These are phyloP conservation scores for Diploptera punctata DNA, from an alignment of 2,888 invertebrate species.

Conservation along the genomic window DNA sequence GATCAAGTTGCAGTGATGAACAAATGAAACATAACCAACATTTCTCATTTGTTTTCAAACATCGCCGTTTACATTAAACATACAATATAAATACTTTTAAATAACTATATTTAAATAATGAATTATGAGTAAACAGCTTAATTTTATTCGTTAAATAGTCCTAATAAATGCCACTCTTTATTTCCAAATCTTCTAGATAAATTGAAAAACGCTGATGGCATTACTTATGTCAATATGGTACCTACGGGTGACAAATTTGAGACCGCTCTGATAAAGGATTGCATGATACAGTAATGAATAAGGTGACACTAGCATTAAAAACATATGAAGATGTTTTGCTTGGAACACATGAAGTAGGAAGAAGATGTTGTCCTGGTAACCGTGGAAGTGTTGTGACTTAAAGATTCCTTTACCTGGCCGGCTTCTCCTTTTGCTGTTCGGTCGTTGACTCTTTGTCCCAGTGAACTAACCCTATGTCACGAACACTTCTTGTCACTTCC, in stretches of 20 bases:
- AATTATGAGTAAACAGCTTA: no score
- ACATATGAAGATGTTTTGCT: not conserved
- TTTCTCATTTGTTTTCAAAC: not conserved
- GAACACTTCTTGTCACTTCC: not conserved
- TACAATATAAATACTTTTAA: no score
- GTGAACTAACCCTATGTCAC: slow-evolving; percentile 13
- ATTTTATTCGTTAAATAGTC: no score
- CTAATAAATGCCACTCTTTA: no score
- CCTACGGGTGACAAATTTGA: not conserved
- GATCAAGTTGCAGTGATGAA: no score
- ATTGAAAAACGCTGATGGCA: no score
- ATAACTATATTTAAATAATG: no score
- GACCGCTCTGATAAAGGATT: not conserved
- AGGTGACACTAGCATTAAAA: not conserved
- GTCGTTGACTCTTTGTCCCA: slow-evolving; percentile 28
- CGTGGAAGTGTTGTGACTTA: slow-evolving; percentile 1
- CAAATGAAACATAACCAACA: no score
- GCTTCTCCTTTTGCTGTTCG: not conserved
- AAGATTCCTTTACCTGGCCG: no score
- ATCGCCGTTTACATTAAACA: no score
- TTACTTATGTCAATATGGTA: not conserved
- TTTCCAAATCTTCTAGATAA: no score
- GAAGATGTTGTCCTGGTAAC: not conserved
- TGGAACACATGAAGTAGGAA: not conserved
- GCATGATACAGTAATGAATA: not conserved